phyloP scores from a whole-genome alignment of 1,140 invertebrate species.

The Agrypnia vestita region DNA sequence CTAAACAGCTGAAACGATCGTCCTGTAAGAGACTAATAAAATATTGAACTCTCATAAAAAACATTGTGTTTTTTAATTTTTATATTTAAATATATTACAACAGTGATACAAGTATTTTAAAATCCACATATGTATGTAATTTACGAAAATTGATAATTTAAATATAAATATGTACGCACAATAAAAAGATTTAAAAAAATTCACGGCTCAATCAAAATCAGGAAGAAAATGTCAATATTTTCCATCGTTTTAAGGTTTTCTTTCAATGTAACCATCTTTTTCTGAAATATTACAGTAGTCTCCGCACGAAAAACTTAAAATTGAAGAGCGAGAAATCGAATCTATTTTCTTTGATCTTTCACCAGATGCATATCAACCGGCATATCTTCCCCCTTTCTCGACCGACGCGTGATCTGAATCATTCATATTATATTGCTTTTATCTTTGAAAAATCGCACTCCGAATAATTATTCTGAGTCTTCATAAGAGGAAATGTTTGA shows the following conservation, averaged over 20 bases:
- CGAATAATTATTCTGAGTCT: not conserved
- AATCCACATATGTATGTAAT: too few relatives aligned
- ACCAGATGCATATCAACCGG: conserved; percentile 16
- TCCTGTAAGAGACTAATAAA: too few relatives aligned
- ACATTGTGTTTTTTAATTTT: too few relatives aligned
- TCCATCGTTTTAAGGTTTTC: not conserved
- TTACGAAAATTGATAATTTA: too few relatives aligned
- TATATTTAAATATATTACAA: too few relatives aligned
- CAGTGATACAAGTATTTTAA: too few relatives aligned
- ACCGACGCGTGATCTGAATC: conserved; percentile 30
- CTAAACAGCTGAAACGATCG: too few relatives aligned
- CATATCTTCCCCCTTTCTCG: not conserved
- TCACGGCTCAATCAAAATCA: too few relatives aligned
- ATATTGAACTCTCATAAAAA: too few relatives aligned
- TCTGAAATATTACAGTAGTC: not conserved
- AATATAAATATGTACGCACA: too few relatives aligned
- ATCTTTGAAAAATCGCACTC: not conserved
- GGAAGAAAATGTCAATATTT: not conserved
- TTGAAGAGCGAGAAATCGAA: conserved; percentile 18
- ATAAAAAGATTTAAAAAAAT: too few relatives aligned
- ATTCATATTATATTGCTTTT: not conserved
- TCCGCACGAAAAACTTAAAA: conserved; percentile 24
- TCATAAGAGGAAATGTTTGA: not conserved
- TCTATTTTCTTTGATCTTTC: conserved; percentile 28
- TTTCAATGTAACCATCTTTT: not conserved